These are phyloP conservation scores for Brenthis hecate DNA, from an alignment of 2,888 invertebrate genomes.

Conservation along the genomic window DNA sequence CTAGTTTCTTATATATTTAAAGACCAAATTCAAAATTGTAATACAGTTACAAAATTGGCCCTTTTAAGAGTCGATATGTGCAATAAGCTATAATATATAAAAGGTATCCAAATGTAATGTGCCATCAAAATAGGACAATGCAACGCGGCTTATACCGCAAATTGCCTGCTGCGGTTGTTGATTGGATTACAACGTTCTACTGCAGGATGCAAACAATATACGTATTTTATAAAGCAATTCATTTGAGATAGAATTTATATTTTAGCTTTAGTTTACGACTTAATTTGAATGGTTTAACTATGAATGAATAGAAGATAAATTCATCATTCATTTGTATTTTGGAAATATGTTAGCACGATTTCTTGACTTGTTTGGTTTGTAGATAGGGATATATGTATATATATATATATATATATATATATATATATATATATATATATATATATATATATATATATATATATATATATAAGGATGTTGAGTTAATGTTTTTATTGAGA, in stretches of 20 bases:
- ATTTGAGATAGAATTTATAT: conserved; percentile 10
- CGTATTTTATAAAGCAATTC: conserved; percentile 31
- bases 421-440: too few species aligned
- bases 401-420: too few species aligned
- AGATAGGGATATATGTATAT: too few species aligned
- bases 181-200: conserved; percentile 49
- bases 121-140: conserved; percentile 31
- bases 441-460: too few species aligned
- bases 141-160: conserved; percentile 44
- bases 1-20: too few species aligned
- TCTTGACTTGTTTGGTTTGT: too few species aligned
- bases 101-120: conserved; percentile 9
- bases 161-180: conserved; percentile 47
- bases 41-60: too few species aligned
- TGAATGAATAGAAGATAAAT: not conserved
- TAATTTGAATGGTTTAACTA: conserved; percentile 5
- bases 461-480: too few species aligned
- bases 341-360: too few species aligned
- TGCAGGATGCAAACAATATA: conserved; percentile 33
- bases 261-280: not conserved
- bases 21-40: too few species aligned
- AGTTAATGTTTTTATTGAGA: too few species aligned
- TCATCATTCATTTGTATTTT: not conserved
- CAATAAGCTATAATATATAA: not conserved
- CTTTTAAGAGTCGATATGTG: too few species aligned